Conservation (phyloP, 2,888 invertebrate genomes). For the Pollenia amentaria region DNA sequence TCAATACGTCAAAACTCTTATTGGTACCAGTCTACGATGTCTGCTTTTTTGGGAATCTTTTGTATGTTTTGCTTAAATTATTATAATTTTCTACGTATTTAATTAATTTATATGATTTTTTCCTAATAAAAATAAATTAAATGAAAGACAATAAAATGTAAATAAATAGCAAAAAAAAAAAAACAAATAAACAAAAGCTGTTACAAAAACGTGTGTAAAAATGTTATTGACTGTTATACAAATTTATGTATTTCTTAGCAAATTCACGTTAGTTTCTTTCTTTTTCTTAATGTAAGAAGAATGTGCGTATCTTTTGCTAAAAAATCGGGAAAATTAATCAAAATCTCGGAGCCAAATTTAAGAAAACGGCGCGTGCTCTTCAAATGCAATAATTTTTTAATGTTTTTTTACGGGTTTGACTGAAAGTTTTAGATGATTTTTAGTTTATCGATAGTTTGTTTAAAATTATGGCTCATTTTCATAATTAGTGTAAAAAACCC, state of each 20-base stretch:
- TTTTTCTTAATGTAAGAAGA: neutral
- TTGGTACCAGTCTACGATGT: slow-evolving; percentile 71
- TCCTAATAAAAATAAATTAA: too few relatives aligned
- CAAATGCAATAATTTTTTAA: too few relatives aligned
- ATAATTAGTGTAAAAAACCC: slow-evolving; percentile 1
- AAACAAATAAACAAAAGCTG: neutral
- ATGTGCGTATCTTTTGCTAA: neutral
- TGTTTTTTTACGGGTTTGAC: too few relatives aligned
- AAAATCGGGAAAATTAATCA: too few relatives aligned
- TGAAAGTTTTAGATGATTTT: neutral
- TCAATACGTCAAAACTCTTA: slow-evolving; percentile 26
- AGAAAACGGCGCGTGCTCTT: slow-evolving; percentile 11
- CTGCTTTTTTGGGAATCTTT: slow-evolving; percentile 22
- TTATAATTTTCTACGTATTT: slow-evolving; percentile 54
- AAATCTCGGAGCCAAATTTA: neutral
- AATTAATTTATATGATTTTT: slow-evolving; percentile 48
- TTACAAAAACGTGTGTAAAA: slow-evolving; percentile 23
- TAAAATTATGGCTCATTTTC: slow-evolving; percentile 2
- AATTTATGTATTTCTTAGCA: neutral
- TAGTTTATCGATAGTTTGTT: slow-evolving; percentile 6
- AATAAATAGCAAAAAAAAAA: neutral
- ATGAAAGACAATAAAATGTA: neutral
- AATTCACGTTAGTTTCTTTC: slow-evolving; percentile 31
- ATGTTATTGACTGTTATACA: slow-evolving; percentile 16
- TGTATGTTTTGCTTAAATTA: slow-evolving; percentile 35